These are phyloP conservation scores for Lamprologus sp. DNA, from an alignment of 2,113 vertebrate genomes.

Conservation along the genomic window DNA sequence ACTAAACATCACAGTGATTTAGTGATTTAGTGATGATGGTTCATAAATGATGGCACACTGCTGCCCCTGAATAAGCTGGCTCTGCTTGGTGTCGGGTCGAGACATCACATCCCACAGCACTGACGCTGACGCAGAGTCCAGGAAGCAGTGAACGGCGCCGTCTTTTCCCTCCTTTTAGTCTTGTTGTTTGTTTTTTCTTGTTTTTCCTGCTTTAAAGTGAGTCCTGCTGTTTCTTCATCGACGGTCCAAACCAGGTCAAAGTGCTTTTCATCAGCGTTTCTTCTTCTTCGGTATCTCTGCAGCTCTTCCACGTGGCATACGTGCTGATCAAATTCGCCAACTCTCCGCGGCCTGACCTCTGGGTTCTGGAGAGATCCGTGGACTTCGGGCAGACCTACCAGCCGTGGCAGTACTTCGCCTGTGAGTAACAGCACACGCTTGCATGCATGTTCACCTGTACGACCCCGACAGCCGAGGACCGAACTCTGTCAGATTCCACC, in stretches of 20 bases:
- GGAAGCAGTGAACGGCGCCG: not conserved
- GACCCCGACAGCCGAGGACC: not conserved
- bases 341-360: conserved; percentile 93
- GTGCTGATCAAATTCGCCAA: conserved; percentile 98
- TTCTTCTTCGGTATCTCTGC: conserved; percentile 31
- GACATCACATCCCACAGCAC: accelerated
- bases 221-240: not conserved
- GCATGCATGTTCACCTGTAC: not conserved
- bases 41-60: not conserved
- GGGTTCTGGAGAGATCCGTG: conserved; percentile 89
- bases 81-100: not conserved
- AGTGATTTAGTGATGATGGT: not conserved
- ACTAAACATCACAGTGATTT: too few species aligned
- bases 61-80: not conserved
- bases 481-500: not conserved
- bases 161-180: not conserved
- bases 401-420: conserved; percentile 96
- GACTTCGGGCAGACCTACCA: conserved; percentile 87
- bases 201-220: not conserved
- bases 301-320: conserved; percentile 96
- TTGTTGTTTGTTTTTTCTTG: not conserved
- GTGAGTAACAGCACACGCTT: conserved; percentile 72
- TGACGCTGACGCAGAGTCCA: not conserved
- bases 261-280: not conserved
- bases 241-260: not conserved